Evolutionary conservation across 2,113 vertebrate genomes (phyloP).

Genomic region (Nesoenas mayeri): DNA sequence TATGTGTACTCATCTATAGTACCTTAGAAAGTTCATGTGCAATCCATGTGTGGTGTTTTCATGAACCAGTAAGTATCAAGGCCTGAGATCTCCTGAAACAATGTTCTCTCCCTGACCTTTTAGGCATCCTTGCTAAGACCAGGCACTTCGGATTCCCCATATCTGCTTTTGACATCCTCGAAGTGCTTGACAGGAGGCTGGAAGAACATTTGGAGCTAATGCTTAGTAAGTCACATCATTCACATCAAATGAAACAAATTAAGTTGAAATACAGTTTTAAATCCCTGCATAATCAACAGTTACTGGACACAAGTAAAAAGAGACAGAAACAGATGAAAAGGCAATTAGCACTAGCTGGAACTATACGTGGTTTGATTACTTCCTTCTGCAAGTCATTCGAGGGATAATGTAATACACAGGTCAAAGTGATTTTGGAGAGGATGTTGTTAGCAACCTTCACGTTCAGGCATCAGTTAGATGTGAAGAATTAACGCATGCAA

Average conservation of each 20-base stretch:
- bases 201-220: not conserved
- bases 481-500: not conserved
- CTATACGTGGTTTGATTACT: not conserved
- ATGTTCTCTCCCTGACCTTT: constrained; percentile 21
- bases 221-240: not conserved
- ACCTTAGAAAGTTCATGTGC: not conserved
- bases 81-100: not conserved
- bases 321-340: constrained; percentile 27
- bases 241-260: not conserved
- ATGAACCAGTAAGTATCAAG: not conserved
- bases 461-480: not conserved
- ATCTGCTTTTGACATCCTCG: constrained; percentile 35
- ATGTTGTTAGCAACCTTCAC: not conserved
- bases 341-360: constrained; percentile 14
- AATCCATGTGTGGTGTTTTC: not conserved
- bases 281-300: not conserved
- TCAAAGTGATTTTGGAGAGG: constrained; percentile 20
- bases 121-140: not conserved
- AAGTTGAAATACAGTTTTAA: constrained; percentile 28
- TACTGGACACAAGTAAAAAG: not conserved
- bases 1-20: not conserved
- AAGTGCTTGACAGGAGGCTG: not conserved
- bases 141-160: not conserved
- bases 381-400: not conserved
- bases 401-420: not conserved